A percentile compares a stretch with the other conserved stretches of the same genome.
Evolutionary conservation across 2,888 invertebrate genomes (phyloP).

Genomic region (Mycalesis mineus): DNA sequence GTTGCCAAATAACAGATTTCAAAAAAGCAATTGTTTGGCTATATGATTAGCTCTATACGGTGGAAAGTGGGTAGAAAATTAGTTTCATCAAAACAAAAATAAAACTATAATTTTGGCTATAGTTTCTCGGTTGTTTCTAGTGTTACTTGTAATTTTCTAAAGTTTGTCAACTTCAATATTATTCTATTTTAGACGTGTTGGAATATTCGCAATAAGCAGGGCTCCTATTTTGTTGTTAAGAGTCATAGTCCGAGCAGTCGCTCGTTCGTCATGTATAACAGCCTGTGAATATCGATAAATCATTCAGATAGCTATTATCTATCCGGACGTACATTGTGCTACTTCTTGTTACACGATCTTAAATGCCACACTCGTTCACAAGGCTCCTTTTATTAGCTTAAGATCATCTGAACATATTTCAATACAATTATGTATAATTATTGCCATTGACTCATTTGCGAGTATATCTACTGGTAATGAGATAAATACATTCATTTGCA

Average conservation of each 20-base stretch:
- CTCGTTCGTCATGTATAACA: constrained; percentile 2
- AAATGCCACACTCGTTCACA: constrained; percentile 5
- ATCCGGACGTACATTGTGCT: constrained; percentile 6
- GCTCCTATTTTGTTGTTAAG: background rate
- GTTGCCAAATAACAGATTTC: no score
- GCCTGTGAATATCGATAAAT: constrained; percentile 2
- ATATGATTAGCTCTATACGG: no score
- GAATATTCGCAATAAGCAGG: background rate
- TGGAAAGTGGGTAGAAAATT: no score
- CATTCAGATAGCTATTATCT: constrained; percentile 3
- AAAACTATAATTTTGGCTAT: no score
- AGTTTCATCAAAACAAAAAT: no score
- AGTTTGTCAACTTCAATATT: no score
- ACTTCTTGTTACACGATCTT: constrained; percentile 8
- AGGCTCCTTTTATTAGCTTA: background rate
- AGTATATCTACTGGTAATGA: background rate
- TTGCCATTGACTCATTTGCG: background rate
- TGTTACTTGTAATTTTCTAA: no score
- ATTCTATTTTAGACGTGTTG: no score
- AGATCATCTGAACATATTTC: background rate
- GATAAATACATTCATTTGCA: background rate
- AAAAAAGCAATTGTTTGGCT: no score
- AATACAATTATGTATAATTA: background rate
- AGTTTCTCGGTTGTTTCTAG: no score
- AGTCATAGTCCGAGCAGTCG: background rate